Conservation (phyloP, 2,113 vertebrate genomes). For the Trematomus loennbergii region DNA sequence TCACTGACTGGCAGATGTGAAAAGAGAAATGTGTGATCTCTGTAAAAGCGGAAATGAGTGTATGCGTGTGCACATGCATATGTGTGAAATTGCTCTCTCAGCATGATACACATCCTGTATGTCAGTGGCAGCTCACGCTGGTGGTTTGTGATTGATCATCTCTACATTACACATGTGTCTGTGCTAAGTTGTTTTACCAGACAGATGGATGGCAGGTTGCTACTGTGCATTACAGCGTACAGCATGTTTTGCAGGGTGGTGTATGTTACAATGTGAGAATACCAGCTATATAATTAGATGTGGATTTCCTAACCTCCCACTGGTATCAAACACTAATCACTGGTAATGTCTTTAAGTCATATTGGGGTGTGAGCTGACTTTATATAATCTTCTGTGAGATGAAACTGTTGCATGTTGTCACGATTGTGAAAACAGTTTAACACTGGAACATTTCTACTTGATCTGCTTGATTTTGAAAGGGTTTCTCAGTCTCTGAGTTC, state of each 20-base stretch:
- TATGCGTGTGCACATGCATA: neutral
- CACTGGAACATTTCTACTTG: neutral
- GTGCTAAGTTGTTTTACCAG: conserved; percentile 8
- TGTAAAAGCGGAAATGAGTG: conserved; percentile 20
- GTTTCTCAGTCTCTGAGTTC: conserved; percentile 1
- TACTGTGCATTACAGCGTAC: neutral
- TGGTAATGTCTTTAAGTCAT: neutral
- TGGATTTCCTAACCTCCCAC: conserved; percentile 1
- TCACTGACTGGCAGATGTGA: conserved; percentile 20
- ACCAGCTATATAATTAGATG: neutral
- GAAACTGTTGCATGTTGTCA: neutral
- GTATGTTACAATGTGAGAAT: neutral
- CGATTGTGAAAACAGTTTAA: neutral
- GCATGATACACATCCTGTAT: conserved; percentile 20
- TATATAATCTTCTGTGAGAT: conserved; percentile 11
- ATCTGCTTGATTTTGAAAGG: neutral
- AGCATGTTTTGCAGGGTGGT: neutral
- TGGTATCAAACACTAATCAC: neutral
- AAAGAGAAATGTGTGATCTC: neutral
- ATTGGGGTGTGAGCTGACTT: conserved; percentile 2
- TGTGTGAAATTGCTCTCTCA: conserved; percentile 5
- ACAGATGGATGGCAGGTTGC: conserved; percentile 7
- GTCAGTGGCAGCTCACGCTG: neutral
- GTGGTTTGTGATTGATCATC: neutral
- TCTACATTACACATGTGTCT: neutral